These are phyloP conservation scores for Philotrypesis tridentata DNA, from an alignment of 1,140 invertebrate species.

Conservation along the genomic window DNA sequence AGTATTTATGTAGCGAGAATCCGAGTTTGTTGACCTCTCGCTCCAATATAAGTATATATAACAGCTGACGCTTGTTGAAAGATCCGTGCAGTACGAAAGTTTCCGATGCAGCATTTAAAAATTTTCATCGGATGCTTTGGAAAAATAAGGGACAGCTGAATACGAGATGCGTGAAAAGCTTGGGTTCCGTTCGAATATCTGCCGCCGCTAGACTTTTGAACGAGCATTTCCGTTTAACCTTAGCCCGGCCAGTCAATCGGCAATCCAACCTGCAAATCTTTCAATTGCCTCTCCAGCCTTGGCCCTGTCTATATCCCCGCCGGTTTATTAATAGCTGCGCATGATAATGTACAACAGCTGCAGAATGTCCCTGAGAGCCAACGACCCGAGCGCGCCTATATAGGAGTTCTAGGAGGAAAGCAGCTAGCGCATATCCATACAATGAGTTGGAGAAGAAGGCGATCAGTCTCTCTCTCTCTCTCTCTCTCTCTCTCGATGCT, in stretches of 20 bases:
- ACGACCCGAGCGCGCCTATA: too few species aligned
- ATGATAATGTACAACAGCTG: background rate
- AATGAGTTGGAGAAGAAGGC: background rate
- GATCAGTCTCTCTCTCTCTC: too few species aligned
- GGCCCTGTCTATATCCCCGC: background rate
- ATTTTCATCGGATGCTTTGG: too few species aligned
- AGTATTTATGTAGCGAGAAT: background rate
- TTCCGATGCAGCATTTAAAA: background rate
- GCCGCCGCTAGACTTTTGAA: too few species aligned
- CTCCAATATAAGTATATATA: background rate
- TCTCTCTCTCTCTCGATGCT: too few species aligned
- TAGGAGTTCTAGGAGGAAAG: background rate
- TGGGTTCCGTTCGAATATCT: too few species aligned
- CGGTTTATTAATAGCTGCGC: background rate
- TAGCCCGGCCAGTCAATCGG: background rate
- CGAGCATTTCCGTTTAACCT: background rate
- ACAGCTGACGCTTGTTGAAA: background rate
- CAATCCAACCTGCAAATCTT: background rate
- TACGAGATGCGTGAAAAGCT: too few species aligned
- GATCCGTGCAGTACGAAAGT: background rate
- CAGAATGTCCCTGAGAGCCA: background rate
- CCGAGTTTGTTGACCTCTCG: conserved; percentile 15
- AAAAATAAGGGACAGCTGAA: too few species aligned
- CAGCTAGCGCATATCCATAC: conserved; percentile 19
- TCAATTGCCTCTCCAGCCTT: background rate